Conservation (phyloP, 2,888 invertebrate species). For the Protophormia terraenovae region DNA sequence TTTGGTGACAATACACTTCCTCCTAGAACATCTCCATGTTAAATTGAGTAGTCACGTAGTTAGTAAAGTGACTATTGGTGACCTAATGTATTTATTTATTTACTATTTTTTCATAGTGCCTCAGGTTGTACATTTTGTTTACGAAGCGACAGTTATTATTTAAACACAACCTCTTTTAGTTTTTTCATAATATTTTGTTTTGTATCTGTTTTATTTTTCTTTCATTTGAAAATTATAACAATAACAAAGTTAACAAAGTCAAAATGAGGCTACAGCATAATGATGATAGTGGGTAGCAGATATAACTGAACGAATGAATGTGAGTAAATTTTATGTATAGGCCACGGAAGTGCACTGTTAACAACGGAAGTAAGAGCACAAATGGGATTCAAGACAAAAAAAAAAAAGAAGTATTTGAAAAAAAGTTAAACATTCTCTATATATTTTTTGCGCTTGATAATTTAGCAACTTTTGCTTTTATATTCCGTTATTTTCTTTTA, state of each 20-base stretch:
- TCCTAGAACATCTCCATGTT: too few species aligned
- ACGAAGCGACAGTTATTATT: conserved; percentile 47
- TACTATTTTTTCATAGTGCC: conserved; percentile 2
- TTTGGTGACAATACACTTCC: too few species aligned
- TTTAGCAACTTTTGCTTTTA: conserved; percentile 60
- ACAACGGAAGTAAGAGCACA: conserved; percentile 53
- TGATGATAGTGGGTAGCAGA: not conserved
- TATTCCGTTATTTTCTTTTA: conserved; percentile 6
- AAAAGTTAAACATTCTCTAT: conserved; percentile 22
- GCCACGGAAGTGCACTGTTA: conserved; percentile 65
- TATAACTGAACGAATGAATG: not conserved
- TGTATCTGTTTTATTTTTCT: conserved; percentile 8
- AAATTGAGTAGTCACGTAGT: too few species aligned
- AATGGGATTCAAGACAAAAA: conserved; percentile 53
- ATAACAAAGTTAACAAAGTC: conserved; percentile 48
- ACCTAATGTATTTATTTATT: too few species aligned
- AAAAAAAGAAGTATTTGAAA: conserved; percentile 13
- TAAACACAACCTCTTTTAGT: conserved; percentile 38
- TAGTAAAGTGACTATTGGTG: too few species aligned
- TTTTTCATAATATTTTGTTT: not conserved
- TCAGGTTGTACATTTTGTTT: conserved; percentile 20
- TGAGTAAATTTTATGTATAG: conserved; percentile 40
- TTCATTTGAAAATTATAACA: conserved; percentile 31
- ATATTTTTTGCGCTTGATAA: conserved; percentile 46
- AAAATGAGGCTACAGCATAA: conserved; percentile 25